Evolutionary conservation across 1,140 invertebrate genomes (phyloP).

Genomic region (Tribolium castaneum): DNA sequence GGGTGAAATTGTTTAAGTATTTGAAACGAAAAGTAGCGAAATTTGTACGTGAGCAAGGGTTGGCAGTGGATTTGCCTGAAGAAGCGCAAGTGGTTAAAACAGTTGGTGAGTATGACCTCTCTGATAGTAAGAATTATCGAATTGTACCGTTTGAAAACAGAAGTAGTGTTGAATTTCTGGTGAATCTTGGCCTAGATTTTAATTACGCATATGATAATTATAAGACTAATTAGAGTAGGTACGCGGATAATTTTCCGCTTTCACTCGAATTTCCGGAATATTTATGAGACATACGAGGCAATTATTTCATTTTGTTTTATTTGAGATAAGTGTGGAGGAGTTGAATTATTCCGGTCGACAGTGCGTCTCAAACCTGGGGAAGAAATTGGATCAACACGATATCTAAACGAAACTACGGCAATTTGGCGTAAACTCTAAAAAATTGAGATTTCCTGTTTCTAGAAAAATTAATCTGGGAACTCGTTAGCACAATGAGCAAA

Average conservation of each 20-base stretch:
- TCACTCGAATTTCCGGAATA: neutral
- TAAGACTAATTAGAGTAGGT: neutral
- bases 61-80: constrained; percentile 51
- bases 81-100: constrained; percentile 47
- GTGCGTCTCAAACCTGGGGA: constrained; percentile 8
- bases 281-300: neutral
- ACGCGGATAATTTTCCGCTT: neutral
- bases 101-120: constrained; percentile 19
- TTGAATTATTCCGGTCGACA: constrained; percentile 7
- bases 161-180: neutral
- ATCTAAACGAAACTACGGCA: neutral
- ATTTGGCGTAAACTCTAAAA: neutral
- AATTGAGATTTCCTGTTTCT: neutral
- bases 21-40: constrained; percentile 47
- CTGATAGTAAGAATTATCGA: constrained; percentile 10
- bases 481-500: no score
- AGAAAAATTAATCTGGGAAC: neutral
- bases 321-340: neutral
- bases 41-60: constrained; percentile 53
- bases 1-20: constrained; percentile 54
- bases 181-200: neutral
- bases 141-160: neutral
- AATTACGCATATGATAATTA: neutral
- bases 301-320: neutral
- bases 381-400: neutral